Base-by-base conservation (phyloP, 2,888 invertebrate species). In the Seira ritae region DNA sequence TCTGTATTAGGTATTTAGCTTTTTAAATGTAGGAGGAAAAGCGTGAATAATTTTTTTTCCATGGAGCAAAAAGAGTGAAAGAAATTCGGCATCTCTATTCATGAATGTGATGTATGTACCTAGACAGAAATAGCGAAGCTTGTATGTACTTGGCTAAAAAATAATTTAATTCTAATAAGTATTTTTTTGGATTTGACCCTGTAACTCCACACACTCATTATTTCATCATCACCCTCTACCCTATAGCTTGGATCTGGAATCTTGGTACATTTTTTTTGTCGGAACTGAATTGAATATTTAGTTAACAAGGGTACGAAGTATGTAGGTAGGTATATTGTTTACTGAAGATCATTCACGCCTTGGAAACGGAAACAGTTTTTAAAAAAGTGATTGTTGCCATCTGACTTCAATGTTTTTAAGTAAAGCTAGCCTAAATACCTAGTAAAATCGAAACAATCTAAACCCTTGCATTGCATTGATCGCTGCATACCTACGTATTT, bases 171-270 rank as follows among this genome's bases (percentile, higher is more conserved):
- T 17, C 12, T 55, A 4, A 31, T 31, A 31, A 31, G 31, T 8
- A 55, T 55, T 8, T 55, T 55, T 55, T 46, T 55, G 66, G 46
- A 76, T 37, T 82, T 82, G 82, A 82, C 82, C 82, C 82, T 82
- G 82, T 82, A 71, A 76, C 82, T 82, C 82, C 82, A 82, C 82
- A 71, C 55, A 80, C 31, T 4, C 31, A 31, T 31, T 31, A 31
- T 31, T 31, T 31, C 31, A 31, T 31, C 31, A 31, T 31, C 31
- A 31, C 31, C 31, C 2, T 31, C 31, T 4, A 31, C 2, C 31
- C 8, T 4, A 31, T 8, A 31, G 2, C n/a, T n/a, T n/a, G n/a
- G n/a, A n/a, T n/a, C n/a, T n/a, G 3, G 8, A 31, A 8, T 55
- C 15, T 55, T 55, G 55, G 55, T 55, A 55, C 55, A 17, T 12